Evolutionary conservation across 2,797 vertebrate genomes (phyloP).

Genomic region (Sphaeramia orbicularis): DNA sequence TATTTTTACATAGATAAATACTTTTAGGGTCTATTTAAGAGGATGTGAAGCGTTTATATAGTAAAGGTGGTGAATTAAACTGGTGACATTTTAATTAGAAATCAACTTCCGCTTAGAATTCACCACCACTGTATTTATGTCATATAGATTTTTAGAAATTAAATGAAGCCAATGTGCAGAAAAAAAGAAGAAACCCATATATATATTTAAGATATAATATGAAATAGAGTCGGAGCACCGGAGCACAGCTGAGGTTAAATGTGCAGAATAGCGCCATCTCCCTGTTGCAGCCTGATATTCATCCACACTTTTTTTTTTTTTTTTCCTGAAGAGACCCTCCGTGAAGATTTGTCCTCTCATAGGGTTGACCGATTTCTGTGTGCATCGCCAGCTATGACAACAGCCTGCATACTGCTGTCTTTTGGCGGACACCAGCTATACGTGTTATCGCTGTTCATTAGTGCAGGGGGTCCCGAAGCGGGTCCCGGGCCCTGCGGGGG

Average conservation of each 20-base stretch:
- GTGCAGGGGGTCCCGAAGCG: constrained; percentile 59
- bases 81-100: background rate
- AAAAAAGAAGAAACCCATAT: background rate
- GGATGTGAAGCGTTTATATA: background rate
- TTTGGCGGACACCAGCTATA: constrained; percentile 66
- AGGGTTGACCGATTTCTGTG: constrained; percentile 65
- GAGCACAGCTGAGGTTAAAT: constrained; percentile 49
- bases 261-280: constrained; percentile 87
- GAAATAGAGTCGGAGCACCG: background rate
- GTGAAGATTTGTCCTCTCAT: constrained; percentile 67
- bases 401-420: constrained; percentile 69
- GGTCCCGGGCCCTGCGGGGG: constrained; percentile 58
- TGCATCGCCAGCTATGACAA: constrained; percentile 58
- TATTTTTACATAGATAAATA: background rate
- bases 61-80: background rate
- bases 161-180: background rate
- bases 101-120: background rate
- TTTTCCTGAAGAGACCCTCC: constrained; percentile 52
- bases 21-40: no score
- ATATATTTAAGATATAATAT: background rate
- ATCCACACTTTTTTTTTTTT: background rate
- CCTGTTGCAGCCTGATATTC: constrained; percentile 59
- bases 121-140: background rate
- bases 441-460: constrained; percentile 73
- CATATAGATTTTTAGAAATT: background rate